Conservation (phyloP, 2,113 vertebrate genomes). For the Calyptomena viridis region DNA sequence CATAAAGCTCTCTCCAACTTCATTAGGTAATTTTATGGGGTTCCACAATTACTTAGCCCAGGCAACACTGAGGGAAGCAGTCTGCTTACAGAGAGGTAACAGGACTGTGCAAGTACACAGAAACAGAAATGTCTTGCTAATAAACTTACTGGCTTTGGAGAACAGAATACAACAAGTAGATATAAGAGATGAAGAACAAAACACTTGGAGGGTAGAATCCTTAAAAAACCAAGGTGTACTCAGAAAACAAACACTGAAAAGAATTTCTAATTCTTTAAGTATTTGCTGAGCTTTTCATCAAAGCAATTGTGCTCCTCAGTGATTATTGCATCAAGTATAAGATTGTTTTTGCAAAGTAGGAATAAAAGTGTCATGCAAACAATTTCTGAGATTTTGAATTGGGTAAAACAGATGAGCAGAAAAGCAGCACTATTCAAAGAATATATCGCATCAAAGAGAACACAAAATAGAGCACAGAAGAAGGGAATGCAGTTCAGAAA, state of each 20-base stretch:
- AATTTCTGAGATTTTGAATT: not conserved
- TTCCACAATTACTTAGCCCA: not conserved
- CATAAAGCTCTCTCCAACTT: not conserved
- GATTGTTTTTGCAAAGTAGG: not conserved
- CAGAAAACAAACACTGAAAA: not conserved
- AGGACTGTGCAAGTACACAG: not conserved
- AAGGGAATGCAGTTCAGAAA: not conserved
- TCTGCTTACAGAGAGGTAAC: not conserved
- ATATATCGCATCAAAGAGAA: not conserved
- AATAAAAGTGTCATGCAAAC: not conserved
- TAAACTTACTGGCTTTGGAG: not conserved
- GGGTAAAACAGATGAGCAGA: not conserved
- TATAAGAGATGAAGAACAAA: not conserved
- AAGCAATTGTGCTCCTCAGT: not conserved
- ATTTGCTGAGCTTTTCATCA: not conserved
- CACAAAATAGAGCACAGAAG: not conserved
- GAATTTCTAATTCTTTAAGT: not conserved
- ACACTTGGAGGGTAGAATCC: not conserved
- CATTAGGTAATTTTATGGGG: not conserved
- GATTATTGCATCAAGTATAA: not conserved
- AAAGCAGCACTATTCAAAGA: not conserved
- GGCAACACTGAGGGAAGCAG: not conserved
- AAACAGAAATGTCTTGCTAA: not conserved
- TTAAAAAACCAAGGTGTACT: not conserved
- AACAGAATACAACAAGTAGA: not conserved